phyloP scores from a whole-genome alignment of 2,888 invertebrate species.

The Drosophila kuntzei region DNA sequence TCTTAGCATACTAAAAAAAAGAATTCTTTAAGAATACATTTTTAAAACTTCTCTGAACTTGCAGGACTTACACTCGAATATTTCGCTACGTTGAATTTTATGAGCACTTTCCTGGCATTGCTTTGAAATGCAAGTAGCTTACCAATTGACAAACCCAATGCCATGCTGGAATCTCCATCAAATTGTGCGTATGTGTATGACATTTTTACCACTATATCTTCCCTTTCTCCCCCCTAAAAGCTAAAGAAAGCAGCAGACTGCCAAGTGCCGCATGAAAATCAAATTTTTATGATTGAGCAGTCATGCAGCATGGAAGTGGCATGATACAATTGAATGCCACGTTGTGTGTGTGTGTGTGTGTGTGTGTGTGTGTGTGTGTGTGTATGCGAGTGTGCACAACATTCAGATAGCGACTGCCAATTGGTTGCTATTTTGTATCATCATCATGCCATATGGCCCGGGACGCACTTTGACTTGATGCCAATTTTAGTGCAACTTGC shows the following conservation, averaged over 20 bases:
- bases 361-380: conserved; percentile 10
- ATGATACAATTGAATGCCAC: conserved; percentile 38
- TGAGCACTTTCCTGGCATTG: conserved; percentile 32
- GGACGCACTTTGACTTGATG: conserved; percentile 73
- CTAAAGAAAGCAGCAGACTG: conserved; percentile 28
- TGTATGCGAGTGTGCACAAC: conserved; percentile 5
- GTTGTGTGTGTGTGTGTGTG: conserved; percentile 3
- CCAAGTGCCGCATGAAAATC: conserved; percentile 73
- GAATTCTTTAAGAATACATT: too few species aligned
- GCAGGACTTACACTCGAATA: conserved; percentile 17
- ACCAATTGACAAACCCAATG: conserved; percentile 50
- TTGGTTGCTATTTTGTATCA: conserved; percentile 76
- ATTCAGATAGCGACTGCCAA: conserved; percentile 36
- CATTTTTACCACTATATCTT: conserved; percentile 24
- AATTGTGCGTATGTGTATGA: conserved; percentile 23
- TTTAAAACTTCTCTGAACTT: conserved; percentile 4
- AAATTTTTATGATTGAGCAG: conserved; percentile 81
- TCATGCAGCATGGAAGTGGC: conserved; percentile 69
- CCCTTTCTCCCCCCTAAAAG: not conserved
- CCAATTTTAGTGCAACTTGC: conserved; percentile 67
- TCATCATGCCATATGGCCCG: conserved; percentile 69
- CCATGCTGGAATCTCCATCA: conserved; percentile 24
- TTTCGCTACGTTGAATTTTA: conserved; percentile 25
- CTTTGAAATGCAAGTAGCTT: conserved; percentile 35
- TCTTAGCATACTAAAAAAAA: too few species aligned